Conservation (phyloP, 2,797 vertebrate genomes). For the Thalassophryne amazonica region DNA sequence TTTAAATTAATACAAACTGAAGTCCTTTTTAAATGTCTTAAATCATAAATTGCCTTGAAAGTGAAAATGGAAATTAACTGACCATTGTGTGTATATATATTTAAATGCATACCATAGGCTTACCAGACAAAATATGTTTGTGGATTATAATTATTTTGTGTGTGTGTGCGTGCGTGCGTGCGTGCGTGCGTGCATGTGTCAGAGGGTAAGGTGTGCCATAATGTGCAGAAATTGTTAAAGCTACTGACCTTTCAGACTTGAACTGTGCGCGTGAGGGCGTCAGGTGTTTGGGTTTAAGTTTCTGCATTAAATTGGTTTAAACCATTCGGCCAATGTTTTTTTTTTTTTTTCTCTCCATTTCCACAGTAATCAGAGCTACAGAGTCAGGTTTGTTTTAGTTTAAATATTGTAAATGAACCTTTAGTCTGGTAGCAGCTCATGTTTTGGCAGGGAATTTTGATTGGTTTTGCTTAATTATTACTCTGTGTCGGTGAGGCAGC, state of each 20-base stretch:
- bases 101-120: slow-evolving; percentile 51
- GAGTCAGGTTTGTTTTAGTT: too few relatives aligned
- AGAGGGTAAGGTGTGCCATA: slow-evolving; percentile 26
- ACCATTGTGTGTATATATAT: slow-evolving; percentile 62
- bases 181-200: not conserved
- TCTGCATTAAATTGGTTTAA: slow-evolving; percentile 67
- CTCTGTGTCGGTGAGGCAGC: too few relatives aligned
- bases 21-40: not conserved
- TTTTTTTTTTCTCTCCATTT: not conserved
- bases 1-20: slow-evolving; percentile 1
- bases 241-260: slow-evolving; percentile 60
- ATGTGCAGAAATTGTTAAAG: slow-evolving; percentile 47
- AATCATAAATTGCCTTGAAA: slow-evolving; percentile 19
- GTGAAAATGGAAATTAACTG: not conserved
- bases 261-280: slow-evolving; percentile 8
- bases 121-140: slow-evolving; percentile 46
- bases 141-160: slow-evolving; percentile 43
- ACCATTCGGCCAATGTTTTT: too few relatives aligned
- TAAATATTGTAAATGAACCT: too few relatives aligned
- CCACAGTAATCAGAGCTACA: slow-evolving; percentile 4
- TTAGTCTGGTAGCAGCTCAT: too few relatives aligned
- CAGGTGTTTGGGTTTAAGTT: slow-evolving; percentile 29
- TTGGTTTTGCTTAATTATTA: too few relatives aligned
- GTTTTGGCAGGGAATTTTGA: too few relatives aligned
- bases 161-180: not conserved